Evolutionary conservation across 1,140 invertebrate species (phyloP), one percentile per base, ranked within the genome.

Genomic region (Pachyrhynchus sulphureomaculatus): DNA sequence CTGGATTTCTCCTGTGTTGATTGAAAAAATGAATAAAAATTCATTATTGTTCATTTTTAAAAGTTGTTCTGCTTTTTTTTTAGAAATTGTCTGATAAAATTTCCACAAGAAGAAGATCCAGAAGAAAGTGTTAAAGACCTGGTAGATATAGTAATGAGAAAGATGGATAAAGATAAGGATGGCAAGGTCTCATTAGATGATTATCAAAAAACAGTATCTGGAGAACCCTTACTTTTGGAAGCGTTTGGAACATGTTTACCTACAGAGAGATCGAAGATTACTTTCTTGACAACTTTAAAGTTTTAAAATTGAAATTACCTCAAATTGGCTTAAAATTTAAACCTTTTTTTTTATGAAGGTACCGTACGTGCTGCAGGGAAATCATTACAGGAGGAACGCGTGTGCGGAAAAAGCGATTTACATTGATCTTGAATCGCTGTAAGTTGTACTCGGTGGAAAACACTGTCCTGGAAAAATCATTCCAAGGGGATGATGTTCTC

Each of bases 41-140:
- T 32, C 29, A 32, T 6, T 52, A 12, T 33, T 34, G 2, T 9
- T 33, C 2, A 6, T 6, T 32, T 32, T 47, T 6, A 10, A 39
- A 39, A 39, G 5, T 5, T 9, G 4, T 8, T 8, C 5, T 34
- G 6, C 59, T 56, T 41, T 56, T 72, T 23, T 67, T 69, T 42
- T 64, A 88, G 87, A 67, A 90, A 90, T 70, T 89, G 88, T 47
- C 71, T 91, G 2, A 81, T 91, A 8, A 90, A 90, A 68, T 84
- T 86, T 66, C 85, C 85, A 0, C 86, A 88, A 72, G 84, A 86
- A 37, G 93, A 96, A 73, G 93, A 96, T 72, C 91, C 92, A 0
- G 93, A 96, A 68, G 93, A 96, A 78, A 89, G 90, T 12, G 90
- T 94, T 0, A 86, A 89, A 68, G 93, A 97, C 69, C 75, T 97